These are phyloP conservation scores for Tauraco erythrolophus DNA, from an alignment of 2,113 vertebrate species.

Conservation along the genomic window DNA sequence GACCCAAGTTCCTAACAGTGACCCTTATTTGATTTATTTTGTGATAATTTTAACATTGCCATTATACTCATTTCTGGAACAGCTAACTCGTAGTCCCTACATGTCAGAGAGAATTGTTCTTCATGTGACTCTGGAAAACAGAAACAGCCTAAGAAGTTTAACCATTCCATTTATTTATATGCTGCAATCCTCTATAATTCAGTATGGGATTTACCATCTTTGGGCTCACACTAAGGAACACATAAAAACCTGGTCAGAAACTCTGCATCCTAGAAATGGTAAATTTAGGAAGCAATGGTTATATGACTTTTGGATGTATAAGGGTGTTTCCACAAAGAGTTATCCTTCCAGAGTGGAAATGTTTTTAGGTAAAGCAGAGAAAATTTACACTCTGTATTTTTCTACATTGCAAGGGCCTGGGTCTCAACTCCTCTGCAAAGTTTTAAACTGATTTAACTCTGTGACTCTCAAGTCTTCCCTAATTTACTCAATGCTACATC, in stretches of 20 bases:
- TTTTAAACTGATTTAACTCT: neutral
- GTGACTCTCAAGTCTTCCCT: neutral
- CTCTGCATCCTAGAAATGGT: neutral
- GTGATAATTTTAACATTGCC: neutral
- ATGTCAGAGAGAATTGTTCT: neutral
- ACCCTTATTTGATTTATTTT: neutral
- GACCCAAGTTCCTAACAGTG: neutral
- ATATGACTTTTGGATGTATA: neutral
- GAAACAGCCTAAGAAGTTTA: neutral
- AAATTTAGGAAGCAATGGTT: neutral
- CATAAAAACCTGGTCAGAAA: neutral
- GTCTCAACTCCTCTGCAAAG: neutral
- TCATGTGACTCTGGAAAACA: neutral
- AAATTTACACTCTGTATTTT: neutral
- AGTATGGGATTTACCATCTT: neutral
- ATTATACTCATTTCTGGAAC: neutral
- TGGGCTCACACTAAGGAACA: neutral
- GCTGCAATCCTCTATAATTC: neutral
- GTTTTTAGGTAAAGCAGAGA: neutral
- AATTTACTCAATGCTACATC: neutral
- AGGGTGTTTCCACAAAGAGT: neutral
- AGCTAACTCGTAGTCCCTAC: neutral
- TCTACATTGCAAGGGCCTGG: neutral
- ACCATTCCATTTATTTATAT: neutral
- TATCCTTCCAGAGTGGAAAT: neutral